Evolutionary conservation across 2,113 vertebrate genomes (phyloP), one percentile per base, ranked within the genome.

Genomic region (Telmatochromis brichardi): DNA sequence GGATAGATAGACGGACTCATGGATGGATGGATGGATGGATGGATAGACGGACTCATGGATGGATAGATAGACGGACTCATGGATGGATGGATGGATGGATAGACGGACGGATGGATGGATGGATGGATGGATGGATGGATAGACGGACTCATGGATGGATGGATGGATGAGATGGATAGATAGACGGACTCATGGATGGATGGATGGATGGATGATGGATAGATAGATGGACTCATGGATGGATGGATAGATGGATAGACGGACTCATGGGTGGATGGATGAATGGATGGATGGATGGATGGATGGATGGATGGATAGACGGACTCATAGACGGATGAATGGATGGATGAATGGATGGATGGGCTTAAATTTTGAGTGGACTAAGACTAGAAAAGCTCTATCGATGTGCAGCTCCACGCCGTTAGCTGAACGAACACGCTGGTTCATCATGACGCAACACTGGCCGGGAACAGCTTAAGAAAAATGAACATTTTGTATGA

Each of bases 241-340:
- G 15, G 4, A 17, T 9, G 2, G 1, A 9, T 11, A 4, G 33
- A 35, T 9, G 0, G 9, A 40, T 42, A 2, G 13, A 45, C 1
- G 0, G 0, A 45, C 8, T 9, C 1, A 4, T 12, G 2, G 13
- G 14, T 1, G 4, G 2, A 47, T 2, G 0, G 0, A 35, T 37
- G 35, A 21, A 9, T 12, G 2, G 13, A 45, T 1, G 4, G 2
- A 47, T 2, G 0, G 0, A 35, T 37, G 35, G 2, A 31, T 31
- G 2, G 0, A 21, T 21, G 1, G 26, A 26, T 26, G 1, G 3
- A 10, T n/a, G 0, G 3, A 8, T 9, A 2, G 8, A 9, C 4
- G 1, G 1, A 55, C 9, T 12, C 6, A 21, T 23, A 2, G n/a
- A 53, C 3, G 3, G 3, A 54, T 23, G 6, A 1, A 12, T 40